Evolutionary conservation across 2,797 vertebrate species (phyloP).

Genomic region (Malurus splendens): DNA sequence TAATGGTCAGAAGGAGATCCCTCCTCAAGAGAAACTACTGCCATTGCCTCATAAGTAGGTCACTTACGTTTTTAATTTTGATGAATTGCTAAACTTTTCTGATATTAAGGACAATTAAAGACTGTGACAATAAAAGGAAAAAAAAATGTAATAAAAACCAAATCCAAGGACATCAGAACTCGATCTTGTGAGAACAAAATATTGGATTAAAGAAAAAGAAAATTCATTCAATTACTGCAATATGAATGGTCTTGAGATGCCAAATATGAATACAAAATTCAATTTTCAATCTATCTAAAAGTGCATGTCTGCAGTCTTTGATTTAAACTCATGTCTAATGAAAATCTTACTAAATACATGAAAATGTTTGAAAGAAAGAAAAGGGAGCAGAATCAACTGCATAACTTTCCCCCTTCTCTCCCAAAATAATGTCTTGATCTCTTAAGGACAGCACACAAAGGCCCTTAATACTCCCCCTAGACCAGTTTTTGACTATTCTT

Average conservation of each 20-base stretch:
- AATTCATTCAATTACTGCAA: neutral
- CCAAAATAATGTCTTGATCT: neutral
- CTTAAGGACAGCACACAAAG: neutral
- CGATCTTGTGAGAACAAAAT: neutral
- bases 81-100: neutral
- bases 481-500: neutral
- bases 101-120: neutral
- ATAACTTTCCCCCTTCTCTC: neutral
- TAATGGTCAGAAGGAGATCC: neutral
- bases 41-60: neutral
- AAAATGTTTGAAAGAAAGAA: neutral
- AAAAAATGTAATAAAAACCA: neutral
- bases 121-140: neutral
- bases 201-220: neutral
- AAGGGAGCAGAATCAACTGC: neutral
- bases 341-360: constrained; percentile 3
- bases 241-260: neutral
- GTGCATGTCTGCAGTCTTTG: neutral
- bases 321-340: neutral
- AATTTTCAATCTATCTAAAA: constrained; percentile 28
- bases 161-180: neutral
- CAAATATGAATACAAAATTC: constrained; percentile 6
- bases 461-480: neutral
- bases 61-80: neutral
- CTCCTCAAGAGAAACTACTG: neutral